Percentiles rank a stretch among this genome's conserved stretches.
Conservation (phyloP, 1,140 invertebrate species). For the Lysiphlebus fabarum region DNA sequence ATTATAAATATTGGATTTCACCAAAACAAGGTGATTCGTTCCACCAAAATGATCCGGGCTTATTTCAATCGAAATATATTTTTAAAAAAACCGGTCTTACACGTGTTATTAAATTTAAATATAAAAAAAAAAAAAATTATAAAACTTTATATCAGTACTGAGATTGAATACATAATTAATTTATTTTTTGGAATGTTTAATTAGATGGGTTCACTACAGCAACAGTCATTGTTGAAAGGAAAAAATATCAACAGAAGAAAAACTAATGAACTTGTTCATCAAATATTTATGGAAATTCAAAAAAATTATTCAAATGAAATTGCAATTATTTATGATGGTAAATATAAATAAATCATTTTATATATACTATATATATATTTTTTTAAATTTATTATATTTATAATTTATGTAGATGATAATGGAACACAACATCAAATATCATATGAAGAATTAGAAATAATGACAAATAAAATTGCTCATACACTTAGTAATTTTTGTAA, state of each 20-base stretch:
- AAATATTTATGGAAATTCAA: conserved; percentile 54
- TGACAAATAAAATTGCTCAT: conserved; percentile 61
- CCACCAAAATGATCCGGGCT: no score
- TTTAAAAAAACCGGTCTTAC: no score
- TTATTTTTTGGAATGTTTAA: conserved; percentile 6
- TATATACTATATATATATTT: conserved; percentile 9
- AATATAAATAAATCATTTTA: conserved; percentile 17
- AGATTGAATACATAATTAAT: conserved; percentile 1
- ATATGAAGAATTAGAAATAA: conserved; percentile 61
- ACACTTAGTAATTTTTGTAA: conserved; percentile 54
- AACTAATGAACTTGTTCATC: conserved; percentile 52
- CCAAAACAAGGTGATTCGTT: conserved; percentile 9
- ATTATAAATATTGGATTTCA: conserved; percentile 3
- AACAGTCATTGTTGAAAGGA: conserved; percentile 63
- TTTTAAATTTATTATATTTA: not conserved
- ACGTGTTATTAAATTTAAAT: no score
- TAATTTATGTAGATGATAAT: conserved; percentile 46
- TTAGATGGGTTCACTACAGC: conserved; percentile 65
- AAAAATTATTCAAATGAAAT: conserved; percentile 46
- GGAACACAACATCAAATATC: conserved; percentile 47
- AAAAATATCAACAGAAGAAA: conserved; percentile 42
- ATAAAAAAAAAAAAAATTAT: no score
- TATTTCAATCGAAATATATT: no score
- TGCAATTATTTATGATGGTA: conserved; percentile 60
- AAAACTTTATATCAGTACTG: no score